phyloP scores from a whole-genome alignment of 2,113 vertebrate genomes.

The Paramisgurnus dabryanus region DNA sequence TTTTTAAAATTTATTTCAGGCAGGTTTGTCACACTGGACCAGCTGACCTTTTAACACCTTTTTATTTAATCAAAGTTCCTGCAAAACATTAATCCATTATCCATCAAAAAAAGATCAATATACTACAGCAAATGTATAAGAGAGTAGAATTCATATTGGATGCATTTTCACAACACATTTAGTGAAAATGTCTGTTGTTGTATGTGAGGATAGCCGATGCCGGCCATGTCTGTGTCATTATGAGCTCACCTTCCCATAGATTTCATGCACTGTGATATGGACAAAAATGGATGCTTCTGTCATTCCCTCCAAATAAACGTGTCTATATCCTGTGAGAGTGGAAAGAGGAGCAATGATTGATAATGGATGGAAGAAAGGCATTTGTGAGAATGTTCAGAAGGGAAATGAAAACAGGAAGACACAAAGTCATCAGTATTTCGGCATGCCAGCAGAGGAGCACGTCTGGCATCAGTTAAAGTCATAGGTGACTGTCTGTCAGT shows the following conservation, averaged over 20 bases:
- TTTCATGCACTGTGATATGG: conserved; percentile 93
- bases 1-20: too few relatives aligned
- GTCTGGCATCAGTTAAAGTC: background rate
- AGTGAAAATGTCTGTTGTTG: background rate
- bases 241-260: conserved; percentile 91
- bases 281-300: conserved; percentile 98
- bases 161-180: background rate
- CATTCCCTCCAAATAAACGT: conserved; percentile 94
- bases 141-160: background rate
- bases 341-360: conserved; percentile 37
- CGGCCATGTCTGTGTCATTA: background rate
- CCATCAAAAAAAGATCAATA: background rate
- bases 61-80: conserved; percentile 31
- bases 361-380: conserved; percentile 14
- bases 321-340: conserved; percentile 86
- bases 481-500: background rate
- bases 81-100: background rate
- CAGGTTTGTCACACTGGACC: background rate
- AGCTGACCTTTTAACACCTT: conserved; percentile 13
- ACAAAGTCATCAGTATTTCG: background rate
- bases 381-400: background rate
- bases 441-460: background rate
- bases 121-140: background rate
- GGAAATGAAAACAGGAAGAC: background rate
- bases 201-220: background rate